These are phyloP conservation scores for Danaus melanippus DNA, from an alignment of 1,140 invertebrate genomes.

Conservation along the genomic window DNA sequence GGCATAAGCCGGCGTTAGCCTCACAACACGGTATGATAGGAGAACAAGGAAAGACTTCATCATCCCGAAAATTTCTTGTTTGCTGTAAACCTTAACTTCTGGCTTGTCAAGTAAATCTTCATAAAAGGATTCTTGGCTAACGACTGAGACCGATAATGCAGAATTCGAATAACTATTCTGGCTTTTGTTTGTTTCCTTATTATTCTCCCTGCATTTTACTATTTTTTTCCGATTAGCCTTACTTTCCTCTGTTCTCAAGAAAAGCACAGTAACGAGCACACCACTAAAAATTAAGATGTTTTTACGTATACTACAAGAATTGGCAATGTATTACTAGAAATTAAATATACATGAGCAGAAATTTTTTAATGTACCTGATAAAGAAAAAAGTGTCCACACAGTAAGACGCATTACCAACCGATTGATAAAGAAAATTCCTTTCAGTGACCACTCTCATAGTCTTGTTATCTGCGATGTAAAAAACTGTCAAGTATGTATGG, in stretches of 20 bases:
- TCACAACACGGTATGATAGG: slow-evolving; percentile 68
- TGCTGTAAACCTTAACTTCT: slow-evolving; percentile 35
- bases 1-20: slow-evolving; percentile 85
- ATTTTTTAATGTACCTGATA: slow-evolving; percentile 75
- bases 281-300: slow-evolving; percentile 72
- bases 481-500: slow-evolving; percentile 88
- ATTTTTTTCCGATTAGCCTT: slow-evolving; percentile 38
- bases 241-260: slow-evolving; percentile 75
- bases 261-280: slow-evolving; percentile 82
- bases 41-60: slow-evolving; percentile 49
- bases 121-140: slow-evolving; percentile 60
- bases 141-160: slow-evolving; percentile 55
- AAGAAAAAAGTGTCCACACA: slow-evolving; percentile 95
- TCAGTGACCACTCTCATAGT: slow-evolving; percentile 83
- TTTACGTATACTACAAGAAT: not conserved
- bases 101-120: slow-evolving; percentile 54
- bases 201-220: slow-evolving; percentile 21
- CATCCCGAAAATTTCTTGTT: slow-evolving; percentile 38
- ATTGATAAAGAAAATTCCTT: slow-evolving; percentile 85
- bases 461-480: slow-evolving; percentile 84
- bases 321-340: slow-evolving; percentile 1
- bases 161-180: slow-evolving; percentile 56
- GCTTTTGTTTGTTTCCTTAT: slow-evolving; percentile 55
- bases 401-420: slow-evolving; percentile 90
- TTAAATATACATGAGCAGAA: not conserved